Percentiles rank a stretch among this genome's conserved stretches.
Conservation (phyloP, 23 tunicate species). For the Trididemnum nubilum region DNA sequence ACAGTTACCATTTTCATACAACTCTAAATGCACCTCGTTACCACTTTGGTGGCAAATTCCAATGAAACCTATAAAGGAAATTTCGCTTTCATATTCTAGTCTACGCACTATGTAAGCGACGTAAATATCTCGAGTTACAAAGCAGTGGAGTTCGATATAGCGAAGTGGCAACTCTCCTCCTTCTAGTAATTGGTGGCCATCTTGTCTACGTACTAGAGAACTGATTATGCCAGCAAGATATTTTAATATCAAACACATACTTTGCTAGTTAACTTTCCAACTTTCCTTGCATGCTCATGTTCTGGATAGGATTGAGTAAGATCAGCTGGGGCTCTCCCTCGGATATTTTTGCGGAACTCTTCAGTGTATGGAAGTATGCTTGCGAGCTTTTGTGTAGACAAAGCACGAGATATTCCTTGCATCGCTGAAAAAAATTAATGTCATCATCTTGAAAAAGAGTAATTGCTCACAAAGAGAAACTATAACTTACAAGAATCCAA, state of each 20-base stretch:
- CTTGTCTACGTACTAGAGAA: too few species aligned
- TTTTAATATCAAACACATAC: slow-evolving; percentile 39
- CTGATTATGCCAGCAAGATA: too few species aligned
- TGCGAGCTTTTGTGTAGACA: slow-evolving; percentile 63
- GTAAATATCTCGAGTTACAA: too few species aligned
- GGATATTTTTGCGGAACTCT: slow-evolving; percentile 71
- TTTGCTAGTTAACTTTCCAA: slow-evolving; percentile 60
- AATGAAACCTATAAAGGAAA: too few species aligned
- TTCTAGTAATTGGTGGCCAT: too few species aligned
- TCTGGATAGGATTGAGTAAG: slow-evolving; percentile 80
- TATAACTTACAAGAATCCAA: slow-evolving; percentile 77
- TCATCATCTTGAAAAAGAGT: not conserved
- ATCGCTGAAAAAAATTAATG: slow-evolving; percentile 41
- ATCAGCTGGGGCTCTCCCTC: slow-evolving; percentile 78
- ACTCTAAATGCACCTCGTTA: too few species aligned
- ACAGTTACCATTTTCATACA: too few species aligned
- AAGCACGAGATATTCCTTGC: slow-evolving; percentile 76
- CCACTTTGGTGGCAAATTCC: too few species aligned
- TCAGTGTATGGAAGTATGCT: slow-evolving; percentile 51
- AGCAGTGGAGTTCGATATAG: too few species aligned
- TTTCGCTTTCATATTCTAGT: too few species aligned
- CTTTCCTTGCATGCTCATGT: slow-evolving; percentile 56
- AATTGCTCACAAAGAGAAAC: not conserved
- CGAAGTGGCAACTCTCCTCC: too few species aligned
- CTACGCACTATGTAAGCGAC: too few species aligned